A percentile compares a stretch with the other conserved stretches of the same genome.
phyloP scores from a whole-genome alignment of 2,888 invertebrate species.

The Oscheius onirici region DNA sequence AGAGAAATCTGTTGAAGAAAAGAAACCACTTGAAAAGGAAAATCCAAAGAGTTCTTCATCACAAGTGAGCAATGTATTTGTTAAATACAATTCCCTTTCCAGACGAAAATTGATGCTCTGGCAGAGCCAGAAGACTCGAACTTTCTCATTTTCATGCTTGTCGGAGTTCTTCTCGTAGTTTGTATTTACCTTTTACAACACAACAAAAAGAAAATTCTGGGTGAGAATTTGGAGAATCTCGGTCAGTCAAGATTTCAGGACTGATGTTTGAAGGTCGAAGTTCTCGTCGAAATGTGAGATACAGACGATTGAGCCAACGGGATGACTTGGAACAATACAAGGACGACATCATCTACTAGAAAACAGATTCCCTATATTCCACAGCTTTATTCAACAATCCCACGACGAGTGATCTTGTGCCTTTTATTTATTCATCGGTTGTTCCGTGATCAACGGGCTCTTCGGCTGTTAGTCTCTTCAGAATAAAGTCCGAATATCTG shows the following conservation, averaged over 20 bases:
- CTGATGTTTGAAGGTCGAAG: slow-evolving; percentile 50
- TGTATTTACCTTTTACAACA: slow-evolving; percentile 48
- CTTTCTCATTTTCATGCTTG: slow-evolving; percentile 17
- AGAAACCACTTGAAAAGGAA: neutral
- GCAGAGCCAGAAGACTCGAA: slow-evolving; percentile 29
- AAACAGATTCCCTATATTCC: neutral
- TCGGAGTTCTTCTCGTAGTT: slow-evolving; percentile 31
- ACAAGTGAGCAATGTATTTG: neutral
- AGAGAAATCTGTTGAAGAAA: neutral
- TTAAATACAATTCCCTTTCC: neutral
- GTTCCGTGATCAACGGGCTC: too few relatives aligned
- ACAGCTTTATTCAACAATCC: neutral
- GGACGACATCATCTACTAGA: slow-evolving; percentile 20
- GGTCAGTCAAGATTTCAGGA: slow-evolving; percentile 36
- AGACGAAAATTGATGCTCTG: neutral
- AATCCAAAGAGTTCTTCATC: neutral
- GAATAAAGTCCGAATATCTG: too few relatives aligned
- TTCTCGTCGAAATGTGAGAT: slow-evolving; percentile 43
- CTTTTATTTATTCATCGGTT: neutral
- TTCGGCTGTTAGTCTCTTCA: too few relatives aligned
- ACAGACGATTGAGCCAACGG: slow-evolving; percentile 48
- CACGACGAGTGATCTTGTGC: slow-evolving; percentile 12
- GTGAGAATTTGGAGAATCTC: slow-evolving; percentile 15
- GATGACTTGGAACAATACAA: slow-evolving; percentile 27
- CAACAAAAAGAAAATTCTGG: slow-evolving; percentile 52